Evolutionary conservation across 2,797 vertebrate genomes (phyloP).

Genomic region (Mastacembelus armatus): DNA sequence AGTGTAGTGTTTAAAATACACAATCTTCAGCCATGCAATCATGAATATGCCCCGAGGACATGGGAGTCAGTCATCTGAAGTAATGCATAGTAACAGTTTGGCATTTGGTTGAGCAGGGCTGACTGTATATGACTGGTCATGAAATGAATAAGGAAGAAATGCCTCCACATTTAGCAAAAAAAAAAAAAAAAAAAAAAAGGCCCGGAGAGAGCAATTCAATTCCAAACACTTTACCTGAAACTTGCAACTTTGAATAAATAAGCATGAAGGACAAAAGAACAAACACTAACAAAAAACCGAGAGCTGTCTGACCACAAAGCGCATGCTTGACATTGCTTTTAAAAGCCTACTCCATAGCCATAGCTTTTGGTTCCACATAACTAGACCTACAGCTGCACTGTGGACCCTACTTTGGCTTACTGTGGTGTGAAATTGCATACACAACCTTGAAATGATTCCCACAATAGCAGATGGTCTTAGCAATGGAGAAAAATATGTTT

Average conservation of each 20-base stretch:
- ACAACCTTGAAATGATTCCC: slow-evolving; percentile 82
- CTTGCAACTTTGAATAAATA: slow-evolving; percentile 42
- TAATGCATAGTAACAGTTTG: slow-evolving; percentile 39
- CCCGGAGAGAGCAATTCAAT: slow-evolving; percentile 35
- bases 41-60: slow-evolving; percentile 30
- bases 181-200: too few species aligned
- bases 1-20: slow-evolving; percentile 2
- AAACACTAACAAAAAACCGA: slow-evolving; percentile 9
- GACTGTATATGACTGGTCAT: slow-evolving; percentile 23
- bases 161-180: background rate
- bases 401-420: slow-evolving; percentile 69
- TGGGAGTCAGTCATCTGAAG: slow-evolving; percentile 26
- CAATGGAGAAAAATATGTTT: slow-evolving; percentile 66
- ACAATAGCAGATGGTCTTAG: slow-evolving; percentile 77
- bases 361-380: slow-evolving; percentile 70
- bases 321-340: slow-evolving; percentile 48
- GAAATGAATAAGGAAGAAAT: slow-evolving; percentile 43
- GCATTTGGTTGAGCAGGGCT: slow-evolving; percentile 23
- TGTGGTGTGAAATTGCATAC: slow-evolving; percentile 83
- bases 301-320: slow-evolving; percentile 25
- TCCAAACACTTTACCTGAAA: slow-evolving; percentile 41
- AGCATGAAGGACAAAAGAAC: slow-evolving; percentile 54
- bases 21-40: slow-evolving; percentile 22
- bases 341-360: slow-evolving; percentile 37
- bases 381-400: slow-evolving; percentile 65